Evolutionary conservation across 2,113 vertebrate species (phyloP).

Genomic region (Hipposideros armiger): DNA sequence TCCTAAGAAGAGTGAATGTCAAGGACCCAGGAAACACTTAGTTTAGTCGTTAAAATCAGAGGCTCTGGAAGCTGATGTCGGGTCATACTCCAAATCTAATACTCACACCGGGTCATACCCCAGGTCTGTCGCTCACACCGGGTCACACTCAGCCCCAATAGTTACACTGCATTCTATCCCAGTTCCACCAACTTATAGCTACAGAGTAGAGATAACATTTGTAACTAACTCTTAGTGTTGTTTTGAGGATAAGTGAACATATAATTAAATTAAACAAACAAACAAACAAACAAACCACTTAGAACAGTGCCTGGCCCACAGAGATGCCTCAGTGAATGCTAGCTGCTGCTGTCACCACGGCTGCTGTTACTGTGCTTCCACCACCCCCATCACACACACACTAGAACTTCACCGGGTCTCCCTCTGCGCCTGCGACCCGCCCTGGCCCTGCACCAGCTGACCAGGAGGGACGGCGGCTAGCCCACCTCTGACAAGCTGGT

Average conservation of each 20-base stretch:
- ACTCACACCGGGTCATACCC: not conserved
- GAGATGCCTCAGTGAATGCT: fast-evolving
- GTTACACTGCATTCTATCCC: fast-evolving
- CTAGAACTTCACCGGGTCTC: fast-evolving
- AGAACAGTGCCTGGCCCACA: fast-evolving
- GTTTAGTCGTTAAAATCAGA: fast-evolving
- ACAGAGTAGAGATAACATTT: fast-evolving
- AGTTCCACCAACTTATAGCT: not conserved
- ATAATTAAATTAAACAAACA: no score
- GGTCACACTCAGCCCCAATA: no score
- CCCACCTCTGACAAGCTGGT: not conserved
- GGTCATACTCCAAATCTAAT: not conserved
- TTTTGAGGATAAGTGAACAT: no score
- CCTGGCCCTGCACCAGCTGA: not conserved
- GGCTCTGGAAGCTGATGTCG: no score
- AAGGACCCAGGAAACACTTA: not conserved
- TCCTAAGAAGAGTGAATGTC: fast-evolving
- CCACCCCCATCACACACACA: not conserved
- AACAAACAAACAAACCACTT: not conserved
- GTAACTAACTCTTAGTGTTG: not conserved
- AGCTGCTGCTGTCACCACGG: fast-evolving
- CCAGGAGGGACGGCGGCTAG: fast-evolving
- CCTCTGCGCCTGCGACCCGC: not conserved
- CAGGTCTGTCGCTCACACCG: not conserved
- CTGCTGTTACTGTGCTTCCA: fast-evolving